Evolutionary conservation across 1,140 invertebrate species (phyloP).

Genomic region (Amphibalanus amphitrite): DNA sequence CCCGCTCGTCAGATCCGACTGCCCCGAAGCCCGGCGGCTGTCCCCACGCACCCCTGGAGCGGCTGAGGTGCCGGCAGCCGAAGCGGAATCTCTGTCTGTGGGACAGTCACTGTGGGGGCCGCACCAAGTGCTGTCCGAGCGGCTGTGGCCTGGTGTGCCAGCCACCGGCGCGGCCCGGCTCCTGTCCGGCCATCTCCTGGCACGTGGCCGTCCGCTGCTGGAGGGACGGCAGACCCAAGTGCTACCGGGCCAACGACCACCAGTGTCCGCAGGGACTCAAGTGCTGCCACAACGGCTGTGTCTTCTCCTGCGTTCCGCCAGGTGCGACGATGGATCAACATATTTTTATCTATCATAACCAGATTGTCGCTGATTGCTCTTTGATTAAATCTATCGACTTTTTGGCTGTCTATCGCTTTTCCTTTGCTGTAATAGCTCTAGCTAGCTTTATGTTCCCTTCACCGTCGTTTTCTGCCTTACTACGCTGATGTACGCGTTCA

Average conservation of each 20-base stretch:
- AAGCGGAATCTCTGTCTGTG: not conserved
- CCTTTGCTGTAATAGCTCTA: too few relatives aligned
- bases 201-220: not conserved
- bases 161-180: too few relatives aligned
- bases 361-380: too few relatives aligned
- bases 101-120: not conserved
- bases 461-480: too few relatives aligned
- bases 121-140: not conserved
- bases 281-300: not conserved
- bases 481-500: too few relatives aligned
- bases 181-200: not conserved
- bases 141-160: not conserved
- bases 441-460: too few relatives aligned
- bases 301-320: not conserved
- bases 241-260: not conserved
- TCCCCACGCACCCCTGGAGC: not conserved
- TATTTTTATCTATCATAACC: too few relatives aligned
- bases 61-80: not conserved
- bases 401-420: too few relatives aligned
- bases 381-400: too few relatives aligned
- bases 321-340: too few relatives aligned
- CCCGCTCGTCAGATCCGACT: conserved; percentile 3
- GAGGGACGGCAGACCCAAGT: not conserved
- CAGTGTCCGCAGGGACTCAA: not conserved
- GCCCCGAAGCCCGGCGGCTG: conserved; percentile 6